Percentiles rank a stretch among this genome's conserved stretches.
These are phyloP conservation scores for Zapornia atra DNA, from an alignment of 2,113 vertebrate species.

Conservation along the genomic window DNA sequence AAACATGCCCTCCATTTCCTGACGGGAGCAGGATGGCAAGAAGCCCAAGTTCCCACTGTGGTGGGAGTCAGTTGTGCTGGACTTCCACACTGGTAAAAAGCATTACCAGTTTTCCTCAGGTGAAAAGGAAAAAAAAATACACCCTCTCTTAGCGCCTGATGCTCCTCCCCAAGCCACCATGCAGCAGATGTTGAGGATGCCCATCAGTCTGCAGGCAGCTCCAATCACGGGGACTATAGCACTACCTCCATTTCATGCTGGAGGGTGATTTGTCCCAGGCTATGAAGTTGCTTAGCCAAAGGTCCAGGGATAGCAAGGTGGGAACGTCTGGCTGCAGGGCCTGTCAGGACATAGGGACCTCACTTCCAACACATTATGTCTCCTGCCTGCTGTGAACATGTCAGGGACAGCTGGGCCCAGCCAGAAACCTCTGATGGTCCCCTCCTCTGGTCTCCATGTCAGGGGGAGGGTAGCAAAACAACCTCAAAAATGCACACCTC, in stretches of 20 bases:
- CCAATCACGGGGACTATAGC: background rate
- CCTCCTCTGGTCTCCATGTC: background rate
- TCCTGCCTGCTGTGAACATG: background rate
- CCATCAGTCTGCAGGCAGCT: background rate
- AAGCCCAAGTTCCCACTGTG: background rate
- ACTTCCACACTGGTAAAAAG: background rate
- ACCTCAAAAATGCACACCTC: constrained; percentile 36
- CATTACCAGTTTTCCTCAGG: background rate
- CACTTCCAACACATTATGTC: background rate
- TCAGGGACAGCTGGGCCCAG: background rate
- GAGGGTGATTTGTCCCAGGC: background rate
- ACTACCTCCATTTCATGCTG: background rate
- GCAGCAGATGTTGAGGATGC: background rate
- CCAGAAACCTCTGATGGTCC: background rate
- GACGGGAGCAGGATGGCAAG: rapidly evolving
- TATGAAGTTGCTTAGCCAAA: background rate
- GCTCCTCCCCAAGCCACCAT: rapidly evolving
- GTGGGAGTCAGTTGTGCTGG: background rate
- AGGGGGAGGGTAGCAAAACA: background rate
- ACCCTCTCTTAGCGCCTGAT: background rate
- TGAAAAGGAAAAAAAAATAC: background rate
- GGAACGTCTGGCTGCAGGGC: background rate
- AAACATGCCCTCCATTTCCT: background rate
- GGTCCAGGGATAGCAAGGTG: background rate
- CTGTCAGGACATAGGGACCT: background rate